Evolutionary conservation across 2,113 vertebrate genomes (phyloP).

Genomic region (Galeopterus variegatus): DNA sequence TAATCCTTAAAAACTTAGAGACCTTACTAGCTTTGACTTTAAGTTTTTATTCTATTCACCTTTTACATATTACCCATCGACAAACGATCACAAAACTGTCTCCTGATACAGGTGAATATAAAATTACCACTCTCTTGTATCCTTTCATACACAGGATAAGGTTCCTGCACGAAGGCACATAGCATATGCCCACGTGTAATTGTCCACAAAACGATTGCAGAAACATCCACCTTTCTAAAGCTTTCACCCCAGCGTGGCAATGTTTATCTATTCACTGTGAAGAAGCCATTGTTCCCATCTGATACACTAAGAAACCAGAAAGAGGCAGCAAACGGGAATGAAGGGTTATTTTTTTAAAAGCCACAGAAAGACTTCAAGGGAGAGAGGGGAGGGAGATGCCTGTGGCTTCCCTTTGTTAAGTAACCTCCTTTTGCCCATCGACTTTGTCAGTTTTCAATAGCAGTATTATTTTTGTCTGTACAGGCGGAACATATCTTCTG

Average conservation of each 20-base stretch:
- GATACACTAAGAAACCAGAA: neutral
- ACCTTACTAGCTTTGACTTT: neutral
- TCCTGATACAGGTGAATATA: neutral
- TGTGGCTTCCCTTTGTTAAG: conserved; percentile 32
- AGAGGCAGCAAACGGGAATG: neutral
- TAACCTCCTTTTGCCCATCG: neutral
- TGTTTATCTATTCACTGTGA: neutral
- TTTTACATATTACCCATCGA: neutral
- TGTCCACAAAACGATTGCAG: neutral
- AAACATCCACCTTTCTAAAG: neutral
- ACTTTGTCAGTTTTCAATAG: conserved; percentile 15
- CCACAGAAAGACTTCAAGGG: neutral
- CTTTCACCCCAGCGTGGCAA: neutral
- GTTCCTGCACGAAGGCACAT: neutral
- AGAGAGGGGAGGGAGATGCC: neutral
- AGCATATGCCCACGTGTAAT: accelerated
- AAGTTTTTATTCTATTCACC: neutral
- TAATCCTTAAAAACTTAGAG: neutral
- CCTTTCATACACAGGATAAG: neutral
- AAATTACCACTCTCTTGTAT: neutral
- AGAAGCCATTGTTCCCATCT: neutral
- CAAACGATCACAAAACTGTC: neutral
- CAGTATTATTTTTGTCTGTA: conserved; percentile 12
- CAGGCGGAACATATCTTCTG: neutral
- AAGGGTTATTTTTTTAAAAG: neutral